These are phyloP conservation scores for Colinus virginianus DNA, from an alignment of 2,113 vertebrate genomes.

Conservation along the genomic window DNA sequence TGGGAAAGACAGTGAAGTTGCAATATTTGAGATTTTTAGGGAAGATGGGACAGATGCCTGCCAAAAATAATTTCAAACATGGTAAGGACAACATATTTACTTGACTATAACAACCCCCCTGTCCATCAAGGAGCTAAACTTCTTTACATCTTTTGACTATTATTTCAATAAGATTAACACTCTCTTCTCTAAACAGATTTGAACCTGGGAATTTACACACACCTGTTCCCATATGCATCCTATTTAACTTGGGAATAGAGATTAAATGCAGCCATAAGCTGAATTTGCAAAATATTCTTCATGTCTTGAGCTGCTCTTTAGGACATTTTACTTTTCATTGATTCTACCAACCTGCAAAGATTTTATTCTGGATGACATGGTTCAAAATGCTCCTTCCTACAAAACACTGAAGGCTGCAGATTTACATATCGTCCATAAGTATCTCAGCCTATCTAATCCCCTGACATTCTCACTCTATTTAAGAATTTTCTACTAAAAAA, in stretches of 20 bases:
- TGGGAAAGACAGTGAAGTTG: accelerated
- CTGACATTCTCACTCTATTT: neutral
- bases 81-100: neutral
- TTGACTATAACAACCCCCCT: neutral
- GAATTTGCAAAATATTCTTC: neutral
- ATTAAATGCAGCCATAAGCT: neutral
- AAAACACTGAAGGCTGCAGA: neutral
- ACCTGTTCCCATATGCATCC: neutral
- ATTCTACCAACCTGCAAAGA: neutral
- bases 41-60: neutral
- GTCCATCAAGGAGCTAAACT: neutral
- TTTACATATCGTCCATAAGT: neutral
- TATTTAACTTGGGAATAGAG: neutral
- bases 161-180: neutral
- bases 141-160: neutral
- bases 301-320: neutral
- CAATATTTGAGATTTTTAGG: neutral
- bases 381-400: neutral
- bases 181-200: neutral
- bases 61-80: neutral
- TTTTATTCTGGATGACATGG: neutral
- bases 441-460: neutral
- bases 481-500: neutral
- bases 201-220: neutral
- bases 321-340: neutral